Base-by-base conservation (phyloP, 1,140 invertebrate species). In the Elysia chlorotica region DNA sequence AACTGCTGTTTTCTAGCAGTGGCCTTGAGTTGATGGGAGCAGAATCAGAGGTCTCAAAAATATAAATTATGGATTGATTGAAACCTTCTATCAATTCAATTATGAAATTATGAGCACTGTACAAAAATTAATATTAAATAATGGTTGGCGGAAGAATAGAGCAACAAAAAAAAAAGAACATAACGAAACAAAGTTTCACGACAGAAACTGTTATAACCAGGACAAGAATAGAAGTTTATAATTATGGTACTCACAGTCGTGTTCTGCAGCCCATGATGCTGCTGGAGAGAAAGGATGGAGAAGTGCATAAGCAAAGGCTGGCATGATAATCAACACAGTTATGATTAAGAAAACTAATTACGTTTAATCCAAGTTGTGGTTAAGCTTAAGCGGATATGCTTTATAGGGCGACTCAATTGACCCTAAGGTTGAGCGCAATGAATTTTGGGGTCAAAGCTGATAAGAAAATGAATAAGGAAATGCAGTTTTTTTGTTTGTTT, bases 191-290 rank as follows among this genome's bases (percentile, higher is more conserved):
- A 48, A n/a, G 41, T 48, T 10, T n/a, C 41, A 48, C 41, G n/a
- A 48, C 41, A 48, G n/a, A 14, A 10, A 14, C 41, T 14, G n/a
- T 14, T 48, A 48, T 10, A 48, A 48, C 41, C 10, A n/a, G 41
- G n/a, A 14, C 10, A n/a, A n/a, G n/a, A 48, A 48, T 48, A 48
- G 41, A 14, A 48, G 10, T 48, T 10, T 14, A n/a, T 14, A 10
- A 65, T 17, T 30, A 1, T 17, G n/a, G n/a, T 1, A 67, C 65
- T 67, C 35, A 67, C 65, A 67, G n/a, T 67, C 65, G 2, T 30
- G 65, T 48, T 67, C 65, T 33, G 65, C 38, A n/a, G 65, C 65
- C 65, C 65, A 67, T 0, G 65, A 37, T 2, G 65, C 65, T 67
- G 65, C 4, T 17, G 48, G 56, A 30, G 35, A 2, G 28, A 67